phyloP scores from a whole-genome alignment of 2,888 invertebrate species.

The Folsomia manolachei region DNA sequence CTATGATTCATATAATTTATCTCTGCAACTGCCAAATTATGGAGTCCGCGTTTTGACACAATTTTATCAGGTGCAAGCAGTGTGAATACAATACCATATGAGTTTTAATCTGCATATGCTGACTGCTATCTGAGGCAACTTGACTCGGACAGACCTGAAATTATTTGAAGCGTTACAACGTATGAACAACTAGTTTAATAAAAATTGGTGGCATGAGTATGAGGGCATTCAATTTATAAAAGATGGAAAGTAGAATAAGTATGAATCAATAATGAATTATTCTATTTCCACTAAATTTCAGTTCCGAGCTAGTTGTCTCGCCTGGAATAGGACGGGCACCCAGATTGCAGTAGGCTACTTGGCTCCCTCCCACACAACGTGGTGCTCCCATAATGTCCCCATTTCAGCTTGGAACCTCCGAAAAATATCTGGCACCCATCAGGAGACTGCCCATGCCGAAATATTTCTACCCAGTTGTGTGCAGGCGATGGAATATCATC shows the following conservation, averaged over 20 bases:
- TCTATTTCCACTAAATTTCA: slow-evolving; percentile 7
- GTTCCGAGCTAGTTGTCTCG: slow-evolving; percentile 39
- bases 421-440: slow-evolving; percentile 21
- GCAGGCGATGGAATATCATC: slow-evolving; percentile 44
- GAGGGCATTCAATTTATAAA: background rate
- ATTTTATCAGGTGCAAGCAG: too few species aligned
- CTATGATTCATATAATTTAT: too few species aligned
- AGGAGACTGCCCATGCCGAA: slow-evolving; percentile 39
- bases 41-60: too few species aligned
- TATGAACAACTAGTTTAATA: too few species aligned
- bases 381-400: slow-evolving; percentile 43
- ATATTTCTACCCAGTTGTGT: slow-evolving; percentile 39
- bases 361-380: slow-evolving; percentile 34
- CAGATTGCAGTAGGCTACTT: slow-evolving; percentile 48
- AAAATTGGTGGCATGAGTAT: too few species aligned
- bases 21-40: too few species aligned
- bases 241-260: background rate
- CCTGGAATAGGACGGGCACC: slow-evolving; percentile 46
- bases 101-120: too few species aligned
- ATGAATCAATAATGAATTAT: background rate
- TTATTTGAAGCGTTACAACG: too few species aligned
- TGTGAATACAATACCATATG: too few species aligned
- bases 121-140: too few species aligned
- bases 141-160: too few species aligned
- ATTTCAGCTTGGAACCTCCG: slow-evolving; percentile 45